A percentile compares a stretch with the other conserved stretches of the same genome.
Conservation (phyloP, 2,888 invertebrate genomes). For the Pelosia muscerda region DNA sequence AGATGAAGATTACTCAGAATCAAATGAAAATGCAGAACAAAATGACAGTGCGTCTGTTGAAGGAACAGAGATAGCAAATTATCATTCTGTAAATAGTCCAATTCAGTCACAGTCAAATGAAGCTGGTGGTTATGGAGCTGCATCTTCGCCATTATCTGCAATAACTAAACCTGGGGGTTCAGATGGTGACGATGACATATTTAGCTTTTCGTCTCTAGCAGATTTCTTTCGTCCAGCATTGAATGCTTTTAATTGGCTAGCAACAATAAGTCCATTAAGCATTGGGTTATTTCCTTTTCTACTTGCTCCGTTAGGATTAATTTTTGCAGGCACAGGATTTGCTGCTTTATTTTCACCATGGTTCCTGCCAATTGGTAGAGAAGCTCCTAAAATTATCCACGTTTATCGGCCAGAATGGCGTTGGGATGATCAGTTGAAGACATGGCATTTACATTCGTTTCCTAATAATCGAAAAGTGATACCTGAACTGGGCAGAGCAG, state of each 20-base stretch:
- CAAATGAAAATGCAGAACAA: slow-evolving; percentile 68
- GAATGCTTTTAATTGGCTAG: slow-evolving; percentile 83
- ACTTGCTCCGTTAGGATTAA: slow-evolving; percentile 88
- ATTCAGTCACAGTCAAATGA: slow-evolving; percentile 64
- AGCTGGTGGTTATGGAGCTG: slow-evolving; percentile 59
- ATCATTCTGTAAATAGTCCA: slow-evolving; percentile 68
- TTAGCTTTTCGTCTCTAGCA: slow-evolving; percentile 77
- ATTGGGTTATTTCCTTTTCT: slow-evolving; percentile 87
- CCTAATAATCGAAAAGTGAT: slow-evolving; percentile 67
- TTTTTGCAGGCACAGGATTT: slow-evolving; percentile 88
- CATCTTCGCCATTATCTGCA: slow-evolving; percentile 65
- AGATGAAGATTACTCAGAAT: slow-evolving; percentile 68
- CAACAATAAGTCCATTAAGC: slow-evolving; percentile 87
- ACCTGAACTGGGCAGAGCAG: slow-evolving; percentile 44
- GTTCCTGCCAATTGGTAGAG: slow-evolving; percentile 84
- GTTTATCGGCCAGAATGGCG: slow-evolving; percentile 85
- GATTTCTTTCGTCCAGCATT: slow-evolving; percentile 83
- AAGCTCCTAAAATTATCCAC: slow-evolving; percentile 73
- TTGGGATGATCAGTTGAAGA: slow-evolving; percentile 86
- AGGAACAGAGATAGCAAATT: slow-evolving; percentile 70
- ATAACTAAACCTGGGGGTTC: slow-evolving; percentile 67
- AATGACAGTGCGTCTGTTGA: slow-evolving; percentile 75
- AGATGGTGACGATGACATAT: slow-evolving; percentile 80
- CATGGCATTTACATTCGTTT: slow-evolving; percentile 79
- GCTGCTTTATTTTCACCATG: slow-evolving; percentile 89